Evolutionary conservation across 2,113 vertebrate species (phyloP).

Genomic region (Psophia crepitans): DNA sequence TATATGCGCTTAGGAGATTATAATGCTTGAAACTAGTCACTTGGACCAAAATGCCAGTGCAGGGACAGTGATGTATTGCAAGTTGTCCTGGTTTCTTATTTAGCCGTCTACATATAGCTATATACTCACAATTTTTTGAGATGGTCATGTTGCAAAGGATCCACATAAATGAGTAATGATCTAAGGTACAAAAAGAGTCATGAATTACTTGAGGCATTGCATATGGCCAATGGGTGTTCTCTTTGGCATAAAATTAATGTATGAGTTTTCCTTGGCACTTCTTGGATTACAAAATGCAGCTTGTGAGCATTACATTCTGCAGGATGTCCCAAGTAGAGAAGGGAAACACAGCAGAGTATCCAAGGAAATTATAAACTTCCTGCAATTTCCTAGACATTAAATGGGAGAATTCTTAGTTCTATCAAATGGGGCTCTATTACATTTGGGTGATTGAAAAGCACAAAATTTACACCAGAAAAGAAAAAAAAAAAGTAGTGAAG

Average conservation of each 20-base stretch:
- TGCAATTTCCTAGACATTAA: neutral
- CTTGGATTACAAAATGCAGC: neutral
- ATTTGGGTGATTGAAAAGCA: neutral
- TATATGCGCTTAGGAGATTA: neutral
- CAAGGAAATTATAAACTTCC: conserved; percentile 1
- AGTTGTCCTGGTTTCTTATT: neutral
- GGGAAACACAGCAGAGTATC: neutral
- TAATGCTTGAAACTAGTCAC: neutral
- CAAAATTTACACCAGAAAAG: neutral
- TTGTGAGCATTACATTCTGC: neutral
- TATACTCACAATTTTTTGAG: neutral
- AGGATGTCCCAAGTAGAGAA: neutral
- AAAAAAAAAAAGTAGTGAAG: neutral
- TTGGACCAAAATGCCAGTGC: neutral
- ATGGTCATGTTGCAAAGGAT: neutral
- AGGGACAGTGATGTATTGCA: neutral
- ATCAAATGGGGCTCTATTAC: neutral
- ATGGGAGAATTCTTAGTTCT: neutral
- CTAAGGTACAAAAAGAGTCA: neutral
- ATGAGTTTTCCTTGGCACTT: neutral
- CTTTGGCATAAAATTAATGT: neutral
- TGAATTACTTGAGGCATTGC: neutral
- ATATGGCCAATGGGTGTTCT: neutral
- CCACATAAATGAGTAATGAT: neutral
- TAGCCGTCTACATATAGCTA: neutral